Evolutionary conservation across 2,888 invertebrate genomes (phyloP).

Genomic region (Leucania comma): DNA sequence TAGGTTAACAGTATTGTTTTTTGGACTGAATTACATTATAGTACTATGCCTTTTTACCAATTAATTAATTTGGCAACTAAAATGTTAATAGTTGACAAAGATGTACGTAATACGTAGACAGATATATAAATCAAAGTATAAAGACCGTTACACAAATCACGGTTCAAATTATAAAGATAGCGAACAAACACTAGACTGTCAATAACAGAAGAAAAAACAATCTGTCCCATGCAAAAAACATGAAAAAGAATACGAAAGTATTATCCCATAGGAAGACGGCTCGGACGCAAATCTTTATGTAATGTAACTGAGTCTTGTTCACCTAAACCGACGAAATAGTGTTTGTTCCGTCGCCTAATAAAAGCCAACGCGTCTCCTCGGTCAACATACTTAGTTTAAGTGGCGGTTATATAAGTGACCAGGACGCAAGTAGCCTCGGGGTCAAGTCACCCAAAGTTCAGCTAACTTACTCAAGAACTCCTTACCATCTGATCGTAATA

Average conservation of each 20-base stretch:
- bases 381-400: conserved; percentile 57
- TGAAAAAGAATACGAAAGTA: conserved; percentile 48
- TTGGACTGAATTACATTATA: neutral
- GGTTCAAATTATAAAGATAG: neutral
- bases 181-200: neutral
- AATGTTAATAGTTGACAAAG: neutral
- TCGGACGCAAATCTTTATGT: conserved; percentile 47
- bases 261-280: conserved; percentile 37
- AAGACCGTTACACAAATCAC: neutral
- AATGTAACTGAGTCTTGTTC: conserved; percentile 36
- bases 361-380: conserved; percentile 32
- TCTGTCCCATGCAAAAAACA: conserved; percentile 34
- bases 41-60: neutral
- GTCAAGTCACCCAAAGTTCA: conserved; percentile 49
- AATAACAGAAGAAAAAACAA: neutral
- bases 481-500: conserved; percentile 38
- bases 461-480: conserved; percentile 38
- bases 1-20: neutral
- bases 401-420: conserved; percentile 54
- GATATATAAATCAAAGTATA: neutral
- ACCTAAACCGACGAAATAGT: conserved; percentile 31
- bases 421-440: conserved; percentile 45
- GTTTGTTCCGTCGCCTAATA: conserved; percentile 42
- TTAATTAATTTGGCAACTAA: neutral
- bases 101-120: neutral